Percentiles rank a stretch among this genome's conserved stretches.
phyloP scores from a whole-genome alignment of 2,797 vertebrate species.

The Rhyacichthys aspro region DNA sequence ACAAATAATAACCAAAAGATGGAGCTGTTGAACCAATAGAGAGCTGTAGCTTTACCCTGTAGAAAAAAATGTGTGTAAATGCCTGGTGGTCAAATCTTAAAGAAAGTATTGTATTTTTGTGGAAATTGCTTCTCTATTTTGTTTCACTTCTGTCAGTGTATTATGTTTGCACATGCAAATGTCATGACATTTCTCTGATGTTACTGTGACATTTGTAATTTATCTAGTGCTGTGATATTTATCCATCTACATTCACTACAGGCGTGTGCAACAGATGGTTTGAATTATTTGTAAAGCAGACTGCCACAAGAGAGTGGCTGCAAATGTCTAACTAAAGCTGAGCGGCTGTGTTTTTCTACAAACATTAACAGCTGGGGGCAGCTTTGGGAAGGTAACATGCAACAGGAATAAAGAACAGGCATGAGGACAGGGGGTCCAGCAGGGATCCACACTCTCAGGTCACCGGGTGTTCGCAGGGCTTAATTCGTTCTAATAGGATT shows the following conservation, averaged over 20 bases:
- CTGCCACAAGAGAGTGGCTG: neutral
- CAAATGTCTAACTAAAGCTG: slow-evolving; percentile 12
- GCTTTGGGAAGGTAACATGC: slow-evolving; percentile 10
- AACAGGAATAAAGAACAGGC: slow-evolving; percentile 43
- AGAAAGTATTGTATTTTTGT: neutral
- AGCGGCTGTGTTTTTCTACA: slow-evolving; percentile 4
- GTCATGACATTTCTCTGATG: neutral
- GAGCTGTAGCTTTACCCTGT: neutral
- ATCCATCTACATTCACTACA: slow-evolving; percentile 1
- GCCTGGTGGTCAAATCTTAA: neutral
- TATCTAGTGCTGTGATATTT: slow-evolving; percentile 7
- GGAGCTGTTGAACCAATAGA: slow-evolving; percentile 48
- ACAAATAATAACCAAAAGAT: slow-evolving; percentile 46
- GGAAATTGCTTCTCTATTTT: neutral
- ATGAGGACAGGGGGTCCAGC: slow-evolving; percentile 14
- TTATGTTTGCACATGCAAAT: slow-evolving; percentile 1
- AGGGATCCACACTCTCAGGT: slow-evolving; percentile 45
- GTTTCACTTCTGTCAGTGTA: neutral
- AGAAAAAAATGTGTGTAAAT: neutral
- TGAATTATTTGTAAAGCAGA: slow-evolving; percentile 21
- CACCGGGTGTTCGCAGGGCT: slow-evolving; percentile 55
- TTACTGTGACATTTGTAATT: slow-evolving; percentile 6
- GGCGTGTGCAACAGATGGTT: slow-evolving; percentile 3
- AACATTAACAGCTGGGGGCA: slow-evolving; percentile 1
- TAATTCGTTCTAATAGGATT: slow-evolving; percentile 77